phyloP scores from a whole-genome alignment of 2,113 vertebrate species.

The Xenopus tropicalis region DNA sequence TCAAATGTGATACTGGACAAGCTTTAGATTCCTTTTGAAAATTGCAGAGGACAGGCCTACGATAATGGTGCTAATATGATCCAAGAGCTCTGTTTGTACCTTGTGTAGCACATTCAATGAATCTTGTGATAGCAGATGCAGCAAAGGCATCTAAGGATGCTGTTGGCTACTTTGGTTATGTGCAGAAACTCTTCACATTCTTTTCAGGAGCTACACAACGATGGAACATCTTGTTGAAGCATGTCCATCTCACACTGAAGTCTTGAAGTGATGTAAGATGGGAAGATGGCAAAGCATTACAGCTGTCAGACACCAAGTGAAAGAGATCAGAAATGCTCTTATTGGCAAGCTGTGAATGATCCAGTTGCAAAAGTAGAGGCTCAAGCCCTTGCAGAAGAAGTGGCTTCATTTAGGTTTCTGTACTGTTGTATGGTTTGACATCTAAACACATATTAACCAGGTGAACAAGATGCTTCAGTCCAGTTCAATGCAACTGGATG shows the following conservation, averaged over 20 bases:
- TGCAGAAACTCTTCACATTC: background rate
- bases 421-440: background rate
- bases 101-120: background rate
- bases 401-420: constrained; percentile 33
- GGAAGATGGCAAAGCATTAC: background rate
- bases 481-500: background rate
- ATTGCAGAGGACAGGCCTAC: background rate
- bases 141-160: background rate
- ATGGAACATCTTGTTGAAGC: background rate
- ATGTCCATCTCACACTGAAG: background rate
- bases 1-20: background rate
- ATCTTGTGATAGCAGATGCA: background rate
- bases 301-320: background rate
- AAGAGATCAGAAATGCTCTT: background rate
- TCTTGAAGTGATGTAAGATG: background rate
- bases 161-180: background rate
- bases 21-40: background rate
- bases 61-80: constrained; percentile 1
- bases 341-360: too few relatives aligned
- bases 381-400: constrained; percentile 41
- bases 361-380: background rate
- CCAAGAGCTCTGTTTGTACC: background rate
- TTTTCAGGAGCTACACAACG: background rate
- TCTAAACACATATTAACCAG: background rate
- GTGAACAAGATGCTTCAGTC: background rate